A percentile compares a stretch with the other conserved stretches of the same genome.
Evolutionary conservation across 1,140 invertebrate species (phyloP).

Genomic region (Calycopis cecrops): DNA sequence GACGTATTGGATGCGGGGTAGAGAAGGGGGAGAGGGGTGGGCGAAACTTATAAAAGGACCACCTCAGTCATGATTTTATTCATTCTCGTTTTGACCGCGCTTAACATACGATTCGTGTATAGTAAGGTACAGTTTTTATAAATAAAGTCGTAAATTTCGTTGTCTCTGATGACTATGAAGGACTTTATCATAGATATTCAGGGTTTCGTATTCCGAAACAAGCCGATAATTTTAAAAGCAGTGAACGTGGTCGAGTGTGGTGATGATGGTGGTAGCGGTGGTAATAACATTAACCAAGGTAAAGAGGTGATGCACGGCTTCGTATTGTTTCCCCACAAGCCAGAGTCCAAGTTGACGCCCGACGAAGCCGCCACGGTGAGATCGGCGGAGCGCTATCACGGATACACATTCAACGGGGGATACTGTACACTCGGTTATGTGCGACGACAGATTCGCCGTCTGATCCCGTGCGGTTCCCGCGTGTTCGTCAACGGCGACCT

Average conservation of each 20-base stretch:
- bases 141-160: neutral
- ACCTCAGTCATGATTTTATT: too few relatives aligned
- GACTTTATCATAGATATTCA: slow-evolving; percentile 13
- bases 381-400: slow-evolving; percentile 11
- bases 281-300: too few relatives aligned
- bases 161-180: neutral
- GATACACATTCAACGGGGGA: slow-evolving; percentile 9
- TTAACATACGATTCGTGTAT: too few relatives aligned
- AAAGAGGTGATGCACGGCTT: neutral
- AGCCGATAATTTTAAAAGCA: slow-evolving; percentile 12
- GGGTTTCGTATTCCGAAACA: slow-evolving; percentile 6
- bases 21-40: too few relatives aligned
- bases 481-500: slow-evolving; percentile 8
- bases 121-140: too few relatives aligned
- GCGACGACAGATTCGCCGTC: slow-evolving; percentile 1
- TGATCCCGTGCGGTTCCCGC: slow-evolving; percentile 10
- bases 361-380: slow-evolving; percentile 10
- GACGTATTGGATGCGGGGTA: too few relatives aligned
- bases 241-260: slow-evolving; percentile 12
- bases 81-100: too few relatives aligned
- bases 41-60: too few relatives aligned
- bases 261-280: neutral
- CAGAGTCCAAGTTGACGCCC: slow-evolving; percentile 5
- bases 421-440: slow-evolving; percentile 9
- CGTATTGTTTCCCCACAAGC: slow-evolving; percentile 13